Evolutionary conservation across 2,113 vertebrate species (phyloP), one percentile per base, ranked within the genome.

Genomic region (Sylvietta virens): DNA sequence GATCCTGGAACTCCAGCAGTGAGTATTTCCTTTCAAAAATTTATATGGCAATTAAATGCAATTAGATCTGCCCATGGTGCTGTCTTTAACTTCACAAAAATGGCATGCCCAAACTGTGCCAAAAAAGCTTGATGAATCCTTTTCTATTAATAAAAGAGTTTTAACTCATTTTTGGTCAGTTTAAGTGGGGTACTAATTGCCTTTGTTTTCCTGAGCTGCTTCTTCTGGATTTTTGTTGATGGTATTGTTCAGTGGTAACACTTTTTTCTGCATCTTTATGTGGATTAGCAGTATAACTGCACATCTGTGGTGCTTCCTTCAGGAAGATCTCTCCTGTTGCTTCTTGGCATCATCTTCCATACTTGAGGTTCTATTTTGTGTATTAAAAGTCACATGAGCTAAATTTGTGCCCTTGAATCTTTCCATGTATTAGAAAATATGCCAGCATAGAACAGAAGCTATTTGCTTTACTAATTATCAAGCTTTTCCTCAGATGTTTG

Each of bases 21-120:
- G 4, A 90, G 44, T 58, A 72, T 64, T 96, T 83, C 76, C 81
- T 95, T 95, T 93, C 85, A 85, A 70, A 92, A 80, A 80, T 77
- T 69, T 90, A 45, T 91, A 17, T 83, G 72, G 54, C 51, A 90
- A 80, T 94, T 92, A 95, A 96, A 74, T 78, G 48, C 71, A 94
- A 70, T 94, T 93, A 90, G 47, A 80, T 83, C 54, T 93, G 85
- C 48, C 90, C 17, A 24, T 6, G 0, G 67, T 37, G 40, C 51
- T 84, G 16, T 61, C 24, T 80, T 69, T 85, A 88, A 58, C 35
- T 77, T 86, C 71, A 58, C 30, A 6, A 65, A 88, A 92, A 83
- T 56, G 44, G 30, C 51, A 64, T 92, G 62, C 33, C 61, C 47
- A 50, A 40, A 85, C 8, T 37, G 37, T 90, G 86, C 83, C 86